These are phyloP conservation scores for Austrofundulus limnaeus DNA, from an alignment of 2,113 vertebrate genomes.

Conservation along the genomic window DNA sequence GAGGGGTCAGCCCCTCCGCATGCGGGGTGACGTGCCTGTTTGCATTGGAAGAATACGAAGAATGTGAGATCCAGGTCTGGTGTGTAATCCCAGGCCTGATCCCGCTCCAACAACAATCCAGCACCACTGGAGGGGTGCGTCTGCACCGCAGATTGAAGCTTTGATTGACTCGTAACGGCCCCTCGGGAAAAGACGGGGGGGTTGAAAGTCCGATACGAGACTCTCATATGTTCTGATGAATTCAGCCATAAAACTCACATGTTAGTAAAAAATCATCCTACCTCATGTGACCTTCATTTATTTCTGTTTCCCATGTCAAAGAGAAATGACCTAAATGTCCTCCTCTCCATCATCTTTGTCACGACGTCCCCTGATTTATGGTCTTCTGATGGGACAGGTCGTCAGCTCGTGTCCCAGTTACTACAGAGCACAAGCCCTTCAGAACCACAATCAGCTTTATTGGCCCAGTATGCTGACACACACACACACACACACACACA, in stretches of 20 bases:
- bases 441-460: too few species aligned
- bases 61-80: conserved; percentile 68
- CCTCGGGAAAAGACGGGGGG: conserved; percentile 3
- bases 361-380: conserved; percentile 70
- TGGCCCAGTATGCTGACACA: too few species aligned
- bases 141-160: conserved; percentile 26
- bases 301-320: conserved; percentile 40
- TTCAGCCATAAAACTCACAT: background rate
- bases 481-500: too few species aligned
- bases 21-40: conserved; percentile 60
- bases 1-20: conserved; percentile 66
- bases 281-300: conserved; percentile 15
- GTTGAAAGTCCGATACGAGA: conserved; percentile 5
- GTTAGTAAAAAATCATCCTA: background rate
- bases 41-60: conserved; percentile 70
- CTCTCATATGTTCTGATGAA: background rate
- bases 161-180: conserved; percentile 56
- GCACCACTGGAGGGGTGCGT: conserved; percentile 40
- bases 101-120: conserved; percentile 50
- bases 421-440: too few species aligned
- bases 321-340: conserved; percentile 36
- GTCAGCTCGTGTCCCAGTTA: conserved; percentile 65
- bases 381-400: conserved; percentile 64
- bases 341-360: conserved; percentile 39
- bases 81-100: conserved; percentile 67